Evolutionary conservation across 2,797 vertebrate genomes (phyloP).

Genomic region (Nasua narica): DNA sequence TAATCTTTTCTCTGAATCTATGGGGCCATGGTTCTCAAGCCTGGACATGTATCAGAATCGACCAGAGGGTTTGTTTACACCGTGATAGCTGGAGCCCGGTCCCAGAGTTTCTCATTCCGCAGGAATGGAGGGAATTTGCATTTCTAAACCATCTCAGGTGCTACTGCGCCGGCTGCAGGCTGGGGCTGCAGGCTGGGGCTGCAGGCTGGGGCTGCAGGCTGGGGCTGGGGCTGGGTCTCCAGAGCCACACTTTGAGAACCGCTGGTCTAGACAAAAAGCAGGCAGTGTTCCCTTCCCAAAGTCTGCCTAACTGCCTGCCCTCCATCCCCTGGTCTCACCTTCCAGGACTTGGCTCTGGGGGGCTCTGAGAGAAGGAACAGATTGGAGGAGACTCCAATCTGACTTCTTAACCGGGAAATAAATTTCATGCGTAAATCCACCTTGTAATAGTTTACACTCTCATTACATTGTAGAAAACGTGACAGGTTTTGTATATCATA

Average conservation of each 20-base stretch:
- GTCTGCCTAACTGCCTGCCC: neutral
- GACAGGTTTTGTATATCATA: neutral
- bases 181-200: too few relatives aligned
- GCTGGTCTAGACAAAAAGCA: neutral
- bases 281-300: neutral
- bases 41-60: neutral
- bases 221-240: too few relatives aligned
- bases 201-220: too few relatives aligned
- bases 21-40: neutral
- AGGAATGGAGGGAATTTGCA: neutral
- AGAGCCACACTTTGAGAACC: neutral
- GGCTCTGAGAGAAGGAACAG: neutral
- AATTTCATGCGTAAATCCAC: neutral
- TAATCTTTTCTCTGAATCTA: neutral
- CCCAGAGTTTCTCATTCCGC: neutral
- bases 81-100: neutral
- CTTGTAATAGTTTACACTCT: neutral
- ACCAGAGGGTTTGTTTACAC: neutral
- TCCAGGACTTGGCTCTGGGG: neutral
- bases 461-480: neutral
- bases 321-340: neutral
- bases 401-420: neutral
- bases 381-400: neutral
- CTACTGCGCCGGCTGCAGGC: neutral
- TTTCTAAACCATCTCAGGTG: neutral